Evolutionary conservation across 1,140 invertebrate genomes (phyloP), one percentile per base, ranked within the genome.

Genomic region (Orchesella cincta): DNA sequence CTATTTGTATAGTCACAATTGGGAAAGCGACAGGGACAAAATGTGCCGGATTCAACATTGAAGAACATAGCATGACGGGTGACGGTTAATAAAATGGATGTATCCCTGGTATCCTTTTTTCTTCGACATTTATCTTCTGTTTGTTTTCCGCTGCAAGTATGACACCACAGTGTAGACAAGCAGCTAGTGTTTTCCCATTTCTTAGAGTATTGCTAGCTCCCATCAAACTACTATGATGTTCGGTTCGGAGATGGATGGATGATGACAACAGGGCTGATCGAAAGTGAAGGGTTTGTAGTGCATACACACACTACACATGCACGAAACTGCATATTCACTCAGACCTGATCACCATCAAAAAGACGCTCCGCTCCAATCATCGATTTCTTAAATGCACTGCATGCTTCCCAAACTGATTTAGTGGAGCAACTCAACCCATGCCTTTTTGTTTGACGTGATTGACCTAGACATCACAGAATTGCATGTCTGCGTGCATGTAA

Each of bases 291-390:
- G 31, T 31, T n/a, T n/a, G 31, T 31, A 67, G 31, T 14, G 62
- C 29, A 67, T 31, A 26, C 23, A n/a, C 5, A 5, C 8, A 31
- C 12, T 29, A 67, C 14, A 67, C 62, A 31, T 67, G 62, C 62
- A 67, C 31, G 33, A 12, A 29, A 29, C 8, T 67, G 62, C 62
- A 67, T 67, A 29, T 26, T 29, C 33, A 67, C 62, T 67, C 62
- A 31, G n/a, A 67, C 62, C 33, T 67, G 26, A 67, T 67, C 33
- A 67, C n/a, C 31, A 67, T 67, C 62, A 67, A 67, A 67, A 67
- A 26, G 62, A 67, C 62, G 12, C 23, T 57, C 12, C 52, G 23
- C 23, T 57, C 52, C 8, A 57, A n/a, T 31, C 62, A 67, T 67
- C 33, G 62, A 67, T 67, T 67, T 67, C 33, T 67, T 67, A 62